Evolutionary conservation across 2,797 vertebrate species (phyloP).

Genomic region (Garrulus glandarius): DNA sequence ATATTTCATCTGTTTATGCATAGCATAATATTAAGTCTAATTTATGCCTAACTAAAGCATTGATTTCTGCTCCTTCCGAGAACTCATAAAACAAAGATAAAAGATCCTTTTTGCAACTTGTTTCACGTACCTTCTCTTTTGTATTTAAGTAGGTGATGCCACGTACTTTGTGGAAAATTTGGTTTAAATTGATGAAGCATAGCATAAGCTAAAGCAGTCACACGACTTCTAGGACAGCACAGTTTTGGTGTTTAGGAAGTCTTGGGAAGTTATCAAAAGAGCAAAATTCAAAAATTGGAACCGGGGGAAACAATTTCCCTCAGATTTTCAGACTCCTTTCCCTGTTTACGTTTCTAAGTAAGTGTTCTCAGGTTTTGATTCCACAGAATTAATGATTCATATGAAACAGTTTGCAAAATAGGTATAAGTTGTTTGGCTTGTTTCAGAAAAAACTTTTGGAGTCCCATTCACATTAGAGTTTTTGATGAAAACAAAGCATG

Average conservation of each 20-base stretch:
- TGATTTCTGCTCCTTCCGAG: constrained; percentile 28
- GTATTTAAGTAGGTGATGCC: neutral
- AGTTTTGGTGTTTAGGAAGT: neutral
- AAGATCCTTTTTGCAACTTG: neutral
- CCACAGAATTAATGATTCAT: neutral
- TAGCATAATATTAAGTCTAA: neutral
- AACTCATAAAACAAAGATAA: constrained; percentile 28
- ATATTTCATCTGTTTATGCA: constrained; percentile 36
- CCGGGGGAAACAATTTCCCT: neutral
- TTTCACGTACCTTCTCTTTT: neutral
- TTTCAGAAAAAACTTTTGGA: neutral
- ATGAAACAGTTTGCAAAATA: neutral
- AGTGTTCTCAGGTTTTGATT: neutral
- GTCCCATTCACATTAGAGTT: neutral
- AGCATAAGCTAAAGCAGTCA: neutral
- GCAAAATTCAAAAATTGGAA: neutral
- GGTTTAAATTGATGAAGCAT: neutral
- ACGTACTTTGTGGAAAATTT: neutral
- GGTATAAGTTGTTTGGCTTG: neutral
- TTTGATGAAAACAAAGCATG: neutral
- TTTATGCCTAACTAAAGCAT: constrained; percentile 29
- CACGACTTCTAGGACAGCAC: neutral
- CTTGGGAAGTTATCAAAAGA: neutral
- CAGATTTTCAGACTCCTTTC: neutral
- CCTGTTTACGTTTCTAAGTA: neutral